A percentile compares a stretch with the other conserved stretches of the same genome.
Evolutionary conservation across 2,113 vertebrate species (phyloP).

Genomic region (Tinamus guttatus): DNA sequence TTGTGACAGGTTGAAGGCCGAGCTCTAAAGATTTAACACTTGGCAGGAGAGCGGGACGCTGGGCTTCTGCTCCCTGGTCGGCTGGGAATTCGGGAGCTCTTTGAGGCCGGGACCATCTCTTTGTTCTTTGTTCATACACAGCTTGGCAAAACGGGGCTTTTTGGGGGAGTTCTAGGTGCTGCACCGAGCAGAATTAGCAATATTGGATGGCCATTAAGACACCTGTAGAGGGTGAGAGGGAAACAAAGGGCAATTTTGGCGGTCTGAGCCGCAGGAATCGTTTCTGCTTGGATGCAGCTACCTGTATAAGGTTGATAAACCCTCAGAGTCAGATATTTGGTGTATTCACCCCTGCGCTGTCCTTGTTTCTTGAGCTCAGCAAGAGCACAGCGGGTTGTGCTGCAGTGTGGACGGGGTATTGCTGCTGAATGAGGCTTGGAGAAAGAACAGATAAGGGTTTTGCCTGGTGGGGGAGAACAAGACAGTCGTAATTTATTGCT

Average conservation of each 20-base stretch:
- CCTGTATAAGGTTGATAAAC: neutral
- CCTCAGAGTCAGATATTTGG: constrained; percentile 53
- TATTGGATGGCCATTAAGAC: neutral
- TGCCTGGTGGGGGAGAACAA: constrained; percentile 13
- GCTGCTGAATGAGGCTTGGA: neutral
- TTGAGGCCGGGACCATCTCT: neutral
- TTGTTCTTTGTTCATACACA: constrained; percentile 19
- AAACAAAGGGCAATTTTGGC: neutral
- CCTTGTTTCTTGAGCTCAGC: constrained; percentile 41
- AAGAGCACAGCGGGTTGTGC: constrained; percentile 13
- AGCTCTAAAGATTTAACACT: constrained; percentile 37
- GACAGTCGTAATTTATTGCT: constrained; percentile 26
- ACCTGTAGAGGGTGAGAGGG: neutral
- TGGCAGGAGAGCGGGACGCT: constrained; percentile 36
- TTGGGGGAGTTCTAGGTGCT: neutral
- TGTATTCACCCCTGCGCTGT: constrained; percentile 40
- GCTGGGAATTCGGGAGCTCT: constrained; percentile 35
- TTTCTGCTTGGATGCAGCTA: constrained; percentile 18
- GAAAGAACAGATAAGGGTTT: constrained; percentile 14
- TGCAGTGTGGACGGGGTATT: neutral
- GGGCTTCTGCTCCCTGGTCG: constrained; percentile 36
- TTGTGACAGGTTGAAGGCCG: neutral
- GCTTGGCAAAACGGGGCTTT: neutral
- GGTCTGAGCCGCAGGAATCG: neutral
- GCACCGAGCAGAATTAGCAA: neutral